Evolutionary conservation across 2,113 vertebrate species (phyloP), one percentile per base, ranked within the genome.

Genomic region (Synodontis membranacea): DNA sequence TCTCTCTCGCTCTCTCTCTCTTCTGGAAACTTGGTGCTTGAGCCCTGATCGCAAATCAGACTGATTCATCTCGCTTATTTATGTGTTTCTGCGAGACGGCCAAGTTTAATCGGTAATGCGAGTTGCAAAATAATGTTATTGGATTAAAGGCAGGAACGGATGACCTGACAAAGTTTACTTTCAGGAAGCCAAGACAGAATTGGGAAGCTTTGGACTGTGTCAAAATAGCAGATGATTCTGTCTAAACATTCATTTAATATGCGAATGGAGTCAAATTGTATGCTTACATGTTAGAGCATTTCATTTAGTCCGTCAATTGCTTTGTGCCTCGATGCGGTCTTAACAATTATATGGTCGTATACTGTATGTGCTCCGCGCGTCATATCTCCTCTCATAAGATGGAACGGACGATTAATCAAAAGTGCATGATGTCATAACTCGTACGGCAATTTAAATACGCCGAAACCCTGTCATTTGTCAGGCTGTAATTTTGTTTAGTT

Each of bases 1-100:
- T n/a, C n/a, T n/a, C n/a, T n/a, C n/a, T n/a, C n/a, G n/a, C n/a
- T n/a, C 85, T 66, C 58, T 80, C 48, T n/a, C 50, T 28, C 50
- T 31, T 50, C 37, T 79, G 66, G 34, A 46, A 44, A 52, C 28
- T 66, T 75, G 28, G 52, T 48, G 8, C n/a, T 80, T 25, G 21
- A 88, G 21, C 42, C n/a, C 42, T 42, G 75, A 34, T 56, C 48
- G 19, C 64, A 84, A 56, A 37, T 56, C 50, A 80, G 11, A 1
- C 39, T 87, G 86, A 92, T 88, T 87, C 66, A 46, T 83, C 86
- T 68, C 78, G 48, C 90, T 91, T 91, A 93, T 90, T 92, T 87
- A 91, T 90, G 83, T 48, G 74, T 68, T 70, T 84, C 88, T 90
- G 87, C 42, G 66, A 88, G 50, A 86, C 23, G 42, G 88, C 86